Conservation (phyloP, 2,113 vertebrate species). For the Trogon surrucura region DNA sequence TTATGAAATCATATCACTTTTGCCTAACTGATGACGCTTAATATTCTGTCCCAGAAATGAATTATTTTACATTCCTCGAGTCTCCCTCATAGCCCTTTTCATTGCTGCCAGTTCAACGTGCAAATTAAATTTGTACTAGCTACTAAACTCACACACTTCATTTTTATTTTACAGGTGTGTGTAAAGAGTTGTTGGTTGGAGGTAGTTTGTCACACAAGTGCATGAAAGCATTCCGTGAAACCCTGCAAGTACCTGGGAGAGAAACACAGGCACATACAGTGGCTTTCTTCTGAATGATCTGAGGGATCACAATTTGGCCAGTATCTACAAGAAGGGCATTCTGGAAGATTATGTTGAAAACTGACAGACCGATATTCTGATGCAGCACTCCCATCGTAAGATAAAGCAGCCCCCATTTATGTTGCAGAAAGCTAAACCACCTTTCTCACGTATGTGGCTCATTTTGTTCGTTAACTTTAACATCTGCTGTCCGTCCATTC, state of each 20-base stretch:
- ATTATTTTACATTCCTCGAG: neutral
- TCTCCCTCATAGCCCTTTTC: neutral
- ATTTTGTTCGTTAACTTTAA: neutral
- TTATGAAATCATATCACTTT: constrained; percentile 13
- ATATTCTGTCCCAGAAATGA: neutral
- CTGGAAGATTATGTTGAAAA: neutral
- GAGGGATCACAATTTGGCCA: neutral
- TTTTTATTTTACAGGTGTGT: neutral
- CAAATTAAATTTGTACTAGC: neutral
- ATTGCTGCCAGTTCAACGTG: neutral
- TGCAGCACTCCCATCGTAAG: neutral
- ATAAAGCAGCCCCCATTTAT: neutral
- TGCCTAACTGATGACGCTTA: neutral
- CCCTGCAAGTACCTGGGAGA: neutral
- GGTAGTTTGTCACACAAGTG: neutral
- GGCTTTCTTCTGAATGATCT: neutral
- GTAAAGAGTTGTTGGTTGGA: neutral
- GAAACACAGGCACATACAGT: neutral
- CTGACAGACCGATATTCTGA: accelerated
- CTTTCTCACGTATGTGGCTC: accelerated
- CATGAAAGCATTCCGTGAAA: neutral
- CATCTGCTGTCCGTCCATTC: neutral
- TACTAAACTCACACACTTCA: neutral
- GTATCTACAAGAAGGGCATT: neutral
- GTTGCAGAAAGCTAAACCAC: neutral